Conservation (phyloP, 2,888 invertebrate species). For the Volucella inflata region DNA sequence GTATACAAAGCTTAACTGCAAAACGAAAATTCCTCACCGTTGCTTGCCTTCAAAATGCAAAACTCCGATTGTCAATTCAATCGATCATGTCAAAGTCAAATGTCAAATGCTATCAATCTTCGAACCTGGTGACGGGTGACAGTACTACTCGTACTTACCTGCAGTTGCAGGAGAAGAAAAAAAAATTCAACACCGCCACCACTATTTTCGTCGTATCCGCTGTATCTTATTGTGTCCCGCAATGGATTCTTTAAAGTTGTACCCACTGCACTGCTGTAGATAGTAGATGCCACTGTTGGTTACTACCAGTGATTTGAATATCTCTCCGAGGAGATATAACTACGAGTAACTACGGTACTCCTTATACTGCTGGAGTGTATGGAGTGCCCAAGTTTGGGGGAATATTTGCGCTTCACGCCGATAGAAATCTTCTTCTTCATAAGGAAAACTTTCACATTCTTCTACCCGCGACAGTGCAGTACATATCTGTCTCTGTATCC, state of each 20-base stretch:
- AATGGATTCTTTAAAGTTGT: constrained; percentile 38
- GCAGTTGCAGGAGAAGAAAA: constrained; percentile 18
- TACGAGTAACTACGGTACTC: too few relatives aligned
- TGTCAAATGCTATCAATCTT: constrained; percentile 76
- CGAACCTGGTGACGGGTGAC: constrained; percentile 47
- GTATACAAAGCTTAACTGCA: constrained; percentile 2
- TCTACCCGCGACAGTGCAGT: background rate
- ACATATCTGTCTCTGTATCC: too few relatives aligned
- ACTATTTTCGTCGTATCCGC: background rate
- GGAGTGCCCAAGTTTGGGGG: constrained; percentile 4
- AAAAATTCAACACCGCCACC: constrained; percentile 45
- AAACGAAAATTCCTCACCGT: constrained; percentile 49
- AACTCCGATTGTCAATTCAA: constrained; percentile 68
- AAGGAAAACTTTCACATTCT: constrained; percentile 69
- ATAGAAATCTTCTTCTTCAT: constrained; percentile 64
- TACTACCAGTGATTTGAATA: constrained; percentile 56
- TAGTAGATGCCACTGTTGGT: background rate
- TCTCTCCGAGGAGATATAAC: background rate
- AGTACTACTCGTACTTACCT: constrained; percentile 41
- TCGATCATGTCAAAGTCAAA: constrained; percentile 76
- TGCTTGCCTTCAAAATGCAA: constrained; percentile 56
- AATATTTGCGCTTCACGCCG: constrained; percentile 44
- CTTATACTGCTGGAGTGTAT: constrained; percentile 9
- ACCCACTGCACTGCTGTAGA: constrained; percentile 15
- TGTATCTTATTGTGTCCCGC: constrained; percentile 48